Conservation (phyloP, 2,797 vertebrate genomes). For the Danio tinwini region DNA sequence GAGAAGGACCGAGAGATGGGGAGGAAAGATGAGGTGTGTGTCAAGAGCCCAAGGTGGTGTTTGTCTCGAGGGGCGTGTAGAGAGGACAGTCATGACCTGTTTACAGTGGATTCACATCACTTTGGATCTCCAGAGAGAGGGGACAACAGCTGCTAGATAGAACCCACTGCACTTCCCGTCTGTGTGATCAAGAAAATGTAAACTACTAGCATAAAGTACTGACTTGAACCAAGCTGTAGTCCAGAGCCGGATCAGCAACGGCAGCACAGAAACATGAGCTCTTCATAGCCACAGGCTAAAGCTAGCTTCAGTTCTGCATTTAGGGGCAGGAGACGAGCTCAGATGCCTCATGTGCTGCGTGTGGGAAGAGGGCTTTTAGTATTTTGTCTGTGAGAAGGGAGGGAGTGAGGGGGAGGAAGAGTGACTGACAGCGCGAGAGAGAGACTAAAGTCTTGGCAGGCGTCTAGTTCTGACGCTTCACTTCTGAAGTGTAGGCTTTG, state of each 20-base stretch:
- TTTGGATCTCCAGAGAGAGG: slow-evolving; percentile 23
- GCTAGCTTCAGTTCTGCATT: slow-evolving; percentile 23
- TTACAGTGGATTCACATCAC: slow-evolving; percentile 32
- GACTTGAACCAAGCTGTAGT: slow-evolving; percentile 1
- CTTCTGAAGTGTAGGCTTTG: slow-evolving; percentile 27
- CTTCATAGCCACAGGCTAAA: slow-evolving; percentile 20
- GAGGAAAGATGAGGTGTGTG: slow-evolving; percentile 25
- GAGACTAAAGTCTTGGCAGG: slow-evolving; percentile 48
- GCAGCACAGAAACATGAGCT: neutral
- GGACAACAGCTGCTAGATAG: slow-evolving; percentile 17
- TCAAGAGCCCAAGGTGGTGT: slow-evolving; percentile 33
- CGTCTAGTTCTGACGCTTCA: slow-evolving; percentile 37
- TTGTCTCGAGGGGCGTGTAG: slow-evolving; percentile 32
- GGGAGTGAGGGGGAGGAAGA: slow-evolving; percentile 59
- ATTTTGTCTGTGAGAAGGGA: slow-evolving; percentile 55
- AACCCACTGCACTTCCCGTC: neutral
- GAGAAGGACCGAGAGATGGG: slow-evolving; percentile 34
- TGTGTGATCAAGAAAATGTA: neutral
- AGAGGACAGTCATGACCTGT: slow-evolving; percentile 27
- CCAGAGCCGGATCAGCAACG: slow-evolving; percentile 6
- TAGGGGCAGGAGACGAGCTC: slow-evolving; percentile 21
- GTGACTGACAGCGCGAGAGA: slow-evolving; percentile 54
- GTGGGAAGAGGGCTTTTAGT: slow-evolving; percentile 53
- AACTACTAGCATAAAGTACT: neutral
- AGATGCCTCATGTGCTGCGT: slow-evolving; percentile 17